Percentiles rank a stretch among this genome's conserved stretches.
These are phyloP conservation scores for Cylloceria caligata DNA, from an alignment of 2,888 invertebrate species.

Conservation along the genomic window DNA sequence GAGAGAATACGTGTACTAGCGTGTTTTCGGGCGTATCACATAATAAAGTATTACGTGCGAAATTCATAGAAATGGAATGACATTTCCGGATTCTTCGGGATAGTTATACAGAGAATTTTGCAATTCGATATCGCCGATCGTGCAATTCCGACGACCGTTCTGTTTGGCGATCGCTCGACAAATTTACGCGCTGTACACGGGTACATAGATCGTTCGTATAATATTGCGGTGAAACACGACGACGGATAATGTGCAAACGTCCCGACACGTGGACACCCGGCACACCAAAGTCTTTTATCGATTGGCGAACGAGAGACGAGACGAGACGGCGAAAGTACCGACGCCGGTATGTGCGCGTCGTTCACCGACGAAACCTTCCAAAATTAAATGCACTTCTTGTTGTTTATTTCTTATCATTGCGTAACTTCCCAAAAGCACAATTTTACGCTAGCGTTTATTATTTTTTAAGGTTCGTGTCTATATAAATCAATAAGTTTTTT, in stretches of 20 bases:
- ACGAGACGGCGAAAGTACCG: constrained; percentile 46
- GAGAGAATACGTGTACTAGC: constrained; percentile 1
- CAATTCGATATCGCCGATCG: not conserved
- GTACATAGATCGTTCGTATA: not conserved
- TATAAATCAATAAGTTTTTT: too few relatives aligned
- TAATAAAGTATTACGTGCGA: constrained; percentile 9
- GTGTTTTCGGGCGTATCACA: not conserved
- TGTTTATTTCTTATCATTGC: not conserved
- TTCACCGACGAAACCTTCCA: constrained; percentile 30
- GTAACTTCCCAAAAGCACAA: not conserved
- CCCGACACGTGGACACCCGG: too few relatives aligned
- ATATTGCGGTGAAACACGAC: constrained; percentile 46
- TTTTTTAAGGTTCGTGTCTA: too few relatives aligned
- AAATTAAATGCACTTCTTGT: not conserved
- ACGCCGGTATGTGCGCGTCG: constrained; percentile 46
- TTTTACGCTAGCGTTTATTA: not conserved
- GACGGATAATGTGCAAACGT: constrained; percentile 38
- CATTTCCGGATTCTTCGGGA: not conserved
- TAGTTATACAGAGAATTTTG: not conserved
- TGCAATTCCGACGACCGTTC: not conserved
- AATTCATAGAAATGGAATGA: constrained; percentile 36
- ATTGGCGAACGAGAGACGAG: constrained; percentile 24
- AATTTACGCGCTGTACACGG: not conserved
- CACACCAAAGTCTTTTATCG: constrained; percentile 37
- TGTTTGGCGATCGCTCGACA: not conserved